phyloP scores from a whole-genome alignment of 2,888 invertebrate genomes.

The Sycophila texana region DNA sequence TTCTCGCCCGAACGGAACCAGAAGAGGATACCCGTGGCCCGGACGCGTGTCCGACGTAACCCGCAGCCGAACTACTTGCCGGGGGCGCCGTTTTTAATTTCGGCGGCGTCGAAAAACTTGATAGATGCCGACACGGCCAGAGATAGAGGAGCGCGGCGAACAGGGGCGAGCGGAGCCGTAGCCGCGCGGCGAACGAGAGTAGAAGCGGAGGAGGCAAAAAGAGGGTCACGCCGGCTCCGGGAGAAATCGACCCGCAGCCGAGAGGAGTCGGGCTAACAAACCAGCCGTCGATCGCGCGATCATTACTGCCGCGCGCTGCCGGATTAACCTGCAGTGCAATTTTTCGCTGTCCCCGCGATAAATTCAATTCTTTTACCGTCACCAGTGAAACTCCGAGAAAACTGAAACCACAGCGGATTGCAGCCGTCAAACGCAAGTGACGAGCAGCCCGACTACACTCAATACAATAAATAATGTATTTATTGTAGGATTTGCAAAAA shows the following conservation, averaged over 20 bases:
- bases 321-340: too few species aligned
- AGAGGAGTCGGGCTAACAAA: neutral
- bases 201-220: conserved; percentile 1
- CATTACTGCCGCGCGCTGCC: neutral
- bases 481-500: too few species aligned
- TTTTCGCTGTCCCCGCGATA: neutral
- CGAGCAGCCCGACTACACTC: too few species aligned
- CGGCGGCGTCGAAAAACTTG: neutral
- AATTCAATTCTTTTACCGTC: too few species aligned
- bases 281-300: neutral
- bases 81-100: conserved; percentile 24
- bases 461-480: too few species aligned
- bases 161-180: neutral
- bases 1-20: neutral
- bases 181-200: neutral
- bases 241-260: neutral
- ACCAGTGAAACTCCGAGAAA: too few species aligned
- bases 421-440: too few species aligned
- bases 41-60: conserved; percentile 1
- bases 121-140: conserved; percentile 3
- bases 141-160: conserved; percentile 1
- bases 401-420: too few species aligned
- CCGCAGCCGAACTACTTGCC: neutral
- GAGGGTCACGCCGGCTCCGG: conserved; percentile 18
- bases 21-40: neutral